These are phyloP conservation scores for Festucalex cinctus DNA, from an alignment of 2,113 vertebrate species.

Conservation along the genomic window DNA sequence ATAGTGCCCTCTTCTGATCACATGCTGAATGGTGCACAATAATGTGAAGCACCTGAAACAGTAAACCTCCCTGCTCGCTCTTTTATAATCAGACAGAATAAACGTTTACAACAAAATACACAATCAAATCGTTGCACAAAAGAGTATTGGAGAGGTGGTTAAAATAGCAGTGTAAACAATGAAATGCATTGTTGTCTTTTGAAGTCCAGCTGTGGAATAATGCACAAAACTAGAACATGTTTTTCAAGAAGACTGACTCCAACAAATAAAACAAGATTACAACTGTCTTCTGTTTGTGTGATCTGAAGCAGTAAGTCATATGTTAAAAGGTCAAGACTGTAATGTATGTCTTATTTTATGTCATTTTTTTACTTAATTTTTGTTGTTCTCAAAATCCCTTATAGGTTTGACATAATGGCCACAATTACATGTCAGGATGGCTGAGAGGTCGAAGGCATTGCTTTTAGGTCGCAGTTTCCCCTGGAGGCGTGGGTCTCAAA, in stretches of 20 bases:
- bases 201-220: background rate
- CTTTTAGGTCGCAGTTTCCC: slow-evolving; percentile 54
- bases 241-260: no score
- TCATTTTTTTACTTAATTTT: background rate
- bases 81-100: slow-evolving; percentile 8
- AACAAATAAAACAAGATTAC: background rate
- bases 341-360: background rate
- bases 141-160: background rate
- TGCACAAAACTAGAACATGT: background rate
- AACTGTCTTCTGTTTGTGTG: background rate
- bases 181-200: background rate
- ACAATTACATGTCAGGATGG: slow-evolving; percentile 31
- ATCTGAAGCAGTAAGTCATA: background rate
- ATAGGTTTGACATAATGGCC: background rate
- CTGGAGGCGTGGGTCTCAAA: slow-evolving; percentile 44
- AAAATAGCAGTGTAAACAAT: background rate
- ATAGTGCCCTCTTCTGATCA: slow-evolving; percentile 79
- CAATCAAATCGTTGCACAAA: background rate
- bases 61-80: background rate
- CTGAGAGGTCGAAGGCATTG: slow-evolving; percentile 52
- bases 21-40: slow-evolving; percentile 45
- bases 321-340: background rate
- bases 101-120: background rate
- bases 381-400: background rate
- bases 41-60: slow-evolving; percentile 15